Evolutionary conservation across 2,113 vertebrate species (phyloP).

Genomic region (Planiliza haematocheilus): DNA sequence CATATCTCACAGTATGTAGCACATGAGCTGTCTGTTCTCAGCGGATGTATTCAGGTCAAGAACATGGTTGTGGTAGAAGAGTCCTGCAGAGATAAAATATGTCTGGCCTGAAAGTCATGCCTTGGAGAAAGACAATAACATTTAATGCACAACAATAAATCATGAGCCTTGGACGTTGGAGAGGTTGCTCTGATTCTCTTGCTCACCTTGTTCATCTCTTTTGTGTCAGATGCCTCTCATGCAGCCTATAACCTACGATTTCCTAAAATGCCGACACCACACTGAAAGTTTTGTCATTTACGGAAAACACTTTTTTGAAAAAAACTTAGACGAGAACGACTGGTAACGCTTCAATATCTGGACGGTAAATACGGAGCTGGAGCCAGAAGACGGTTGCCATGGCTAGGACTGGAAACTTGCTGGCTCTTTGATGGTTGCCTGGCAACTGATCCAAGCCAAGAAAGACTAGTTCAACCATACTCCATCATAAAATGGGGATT

Average conservation of each 20-base stretch:
- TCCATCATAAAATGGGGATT: too few relatives aligned
- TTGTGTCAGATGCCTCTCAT: too few relatives aligned
- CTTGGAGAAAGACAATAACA: too few relatives aligned
- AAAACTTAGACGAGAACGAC: background rate
- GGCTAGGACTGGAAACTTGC: background rate
- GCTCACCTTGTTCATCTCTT: background rate
- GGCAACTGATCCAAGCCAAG: conserved; percentile 11
- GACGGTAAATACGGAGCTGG: background rate
- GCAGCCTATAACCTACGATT: too few relatives aligned
- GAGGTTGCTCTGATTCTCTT: background rate
- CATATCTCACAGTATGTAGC: too few relatives aligned
- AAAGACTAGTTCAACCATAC: too few relatives aligned
- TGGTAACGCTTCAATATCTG: background rate
- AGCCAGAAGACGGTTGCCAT: background rate
- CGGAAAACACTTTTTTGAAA: background rate
- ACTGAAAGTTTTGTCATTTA: background rate
- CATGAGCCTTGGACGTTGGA: conserved; percentile 1
- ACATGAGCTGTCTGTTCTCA: too few relatives aligned
- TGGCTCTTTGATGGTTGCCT: conserved; percentile 5
- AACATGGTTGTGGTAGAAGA: too few relatives aligned
- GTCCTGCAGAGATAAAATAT: too few relatives aligned
- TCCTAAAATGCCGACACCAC: background rate
- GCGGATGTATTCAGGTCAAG: too few relatives aligned
- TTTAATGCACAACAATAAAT: too few relatives aligned
- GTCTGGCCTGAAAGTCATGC: too few relatives aligned